Percentiles rank a stretch among this genome's conserved stretches.
These are phyloP conservation scores for Solenopsis invicta DNA, from an alignment of 1,140 invertebrate species.

Conservation along the genomic window DNA sequence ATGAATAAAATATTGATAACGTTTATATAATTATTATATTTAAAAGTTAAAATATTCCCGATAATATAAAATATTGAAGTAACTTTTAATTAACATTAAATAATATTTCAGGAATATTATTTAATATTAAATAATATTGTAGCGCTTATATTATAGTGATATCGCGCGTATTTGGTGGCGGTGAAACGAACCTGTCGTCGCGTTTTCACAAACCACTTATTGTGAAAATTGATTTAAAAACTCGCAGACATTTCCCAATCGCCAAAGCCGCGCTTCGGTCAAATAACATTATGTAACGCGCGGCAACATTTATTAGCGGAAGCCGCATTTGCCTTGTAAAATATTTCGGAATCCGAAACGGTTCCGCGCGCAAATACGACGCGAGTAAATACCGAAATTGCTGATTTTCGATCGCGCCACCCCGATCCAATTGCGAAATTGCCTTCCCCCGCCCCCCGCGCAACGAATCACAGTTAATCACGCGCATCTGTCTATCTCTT, in stretches of 20 bases:
- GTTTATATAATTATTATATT: no score
- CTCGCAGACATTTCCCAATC: constrained; percentile 11
- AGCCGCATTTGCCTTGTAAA: not conserved
- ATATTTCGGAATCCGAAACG: not conserved
- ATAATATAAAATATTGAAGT: no score
- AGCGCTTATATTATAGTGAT: no score
- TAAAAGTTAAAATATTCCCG: no score
- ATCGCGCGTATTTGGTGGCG: no score
- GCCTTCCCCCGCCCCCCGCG: not conserved
- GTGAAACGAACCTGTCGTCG: no score
- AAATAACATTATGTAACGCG: constrained; percentile 10
- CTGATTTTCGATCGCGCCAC: not conserved
- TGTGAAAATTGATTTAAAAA: not conserved
- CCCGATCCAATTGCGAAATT: constrained; percentile 15
- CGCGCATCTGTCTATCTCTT: not conserved
- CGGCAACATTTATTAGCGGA: constrained; percentile 21
- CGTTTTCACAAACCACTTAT: not conserved
- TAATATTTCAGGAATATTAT: no score
- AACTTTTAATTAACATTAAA: no score
- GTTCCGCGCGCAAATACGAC: not conserved
- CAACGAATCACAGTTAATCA: no score
- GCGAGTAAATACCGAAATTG: not conserved
- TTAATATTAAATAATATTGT: no score
- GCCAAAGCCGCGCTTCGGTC: not conserved
- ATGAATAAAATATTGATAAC: no score